These are phyloP conservation scores for Urosaurus nigricauda DNA, from an alignment of 2,797 vertebrate genomes.

Conservation along the genomic window DNA sequence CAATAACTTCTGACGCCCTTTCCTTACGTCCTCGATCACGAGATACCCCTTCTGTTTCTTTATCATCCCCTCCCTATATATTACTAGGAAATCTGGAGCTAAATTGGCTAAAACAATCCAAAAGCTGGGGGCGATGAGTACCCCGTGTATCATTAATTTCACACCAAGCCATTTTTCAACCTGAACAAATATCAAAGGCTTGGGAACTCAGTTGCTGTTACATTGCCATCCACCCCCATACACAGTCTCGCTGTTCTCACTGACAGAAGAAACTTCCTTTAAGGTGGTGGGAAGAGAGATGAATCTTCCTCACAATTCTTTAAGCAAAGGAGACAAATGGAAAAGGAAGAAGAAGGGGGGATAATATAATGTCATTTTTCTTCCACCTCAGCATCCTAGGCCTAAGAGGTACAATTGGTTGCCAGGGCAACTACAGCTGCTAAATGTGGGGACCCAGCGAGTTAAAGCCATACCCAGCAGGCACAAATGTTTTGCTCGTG, in stretches of 20 bases:
- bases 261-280: background rate
- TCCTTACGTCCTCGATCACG: background rate
- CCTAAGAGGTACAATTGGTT: constrained; percentile 30
- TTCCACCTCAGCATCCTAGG: constrained; percentile 1
- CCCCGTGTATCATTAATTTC: background rate
- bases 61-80: background rate
- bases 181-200: background rate
- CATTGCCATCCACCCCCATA: background rate
- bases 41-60: background rate
- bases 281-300: background rate
- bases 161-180: background rate
- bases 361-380: background rate
- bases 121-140: background rate
- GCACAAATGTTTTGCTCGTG: background rate
- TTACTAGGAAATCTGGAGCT: background rate
- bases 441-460: background rate
- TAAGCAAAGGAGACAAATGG: background rate
- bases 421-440: constrained; percentile 14
- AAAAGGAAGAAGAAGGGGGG: background rate
- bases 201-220: background rate
- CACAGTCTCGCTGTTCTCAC: background rate
- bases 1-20: too few species aligned
- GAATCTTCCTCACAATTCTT: background rate
- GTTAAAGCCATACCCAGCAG: constrained; percentile 23
- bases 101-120: background rate